Percentiles rank a stretch among this genome's conserved stretches.
phyloP scores from a whole-genome alignment of 1,140 invertebrate genomes.

The Eufriesea mexicana region DNA sequence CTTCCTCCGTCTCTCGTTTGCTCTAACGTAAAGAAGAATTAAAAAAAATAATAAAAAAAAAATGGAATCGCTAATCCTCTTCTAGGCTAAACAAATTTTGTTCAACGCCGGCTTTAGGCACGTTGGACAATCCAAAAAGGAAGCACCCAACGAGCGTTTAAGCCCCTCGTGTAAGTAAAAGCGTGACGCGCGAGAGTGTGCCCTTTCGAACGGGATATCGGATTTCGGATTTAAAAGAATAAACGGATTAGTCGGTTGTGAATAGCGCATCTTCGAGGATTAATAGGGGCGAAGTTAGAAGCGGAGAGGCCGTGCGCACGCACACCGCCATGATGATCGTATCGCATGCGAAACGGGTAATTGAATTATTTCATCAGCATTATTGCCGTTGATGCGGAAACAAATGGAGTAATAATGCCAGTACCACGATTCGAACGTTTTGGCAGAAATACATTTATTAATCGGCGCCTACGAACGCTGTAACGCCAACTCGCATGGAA shows the following conservation, averaged over 20 bases:
- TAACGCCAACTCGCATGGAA: no score
- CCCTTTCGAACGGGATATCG: constrained; percentile 42
- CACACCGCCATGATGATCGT: constrained; percentile 9
- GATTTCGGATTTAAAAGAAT: constrained; percentile 52
- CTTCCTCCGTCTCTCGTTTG: background rate
- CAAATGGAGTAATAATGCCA: constrained; percentile 59
- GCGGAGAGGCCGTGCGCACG: background rate
- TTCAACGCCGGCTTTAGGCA: background rate
- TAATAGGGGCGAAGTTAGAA: constrained; percentile 34
- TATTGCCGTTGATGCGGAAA: constrained; percentile 52
- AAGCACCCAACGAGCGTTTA: background rate
- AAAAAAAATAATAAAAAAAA: background rate
- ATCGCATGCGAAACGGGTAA: constrained; percentile 45
- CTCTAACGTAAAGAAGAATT: no score
- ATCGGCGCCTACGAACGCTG: background rate
- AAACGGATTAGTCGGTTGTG: constrained; percentile 43
- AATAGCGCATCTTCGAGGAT: constrained; percentile 50
- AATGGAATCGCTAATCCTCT: background rate
- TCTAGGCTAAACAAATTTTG: no score
- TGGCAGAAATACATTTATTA: constrained; percentile 42
- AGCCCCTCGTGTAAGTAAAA: constrained; percentile 37
- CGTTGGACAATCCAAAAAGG: background rate
- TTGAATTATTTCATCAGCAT: constrained; percentile 61
- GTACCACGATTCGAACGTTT: constrained; percentile 50
- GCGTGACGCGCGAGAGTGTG: constrained; percentile 8